Base-by-base conservation (phyloP, 2,888 invertebrate genomes). In the Spilarctia lutea region DNA sequence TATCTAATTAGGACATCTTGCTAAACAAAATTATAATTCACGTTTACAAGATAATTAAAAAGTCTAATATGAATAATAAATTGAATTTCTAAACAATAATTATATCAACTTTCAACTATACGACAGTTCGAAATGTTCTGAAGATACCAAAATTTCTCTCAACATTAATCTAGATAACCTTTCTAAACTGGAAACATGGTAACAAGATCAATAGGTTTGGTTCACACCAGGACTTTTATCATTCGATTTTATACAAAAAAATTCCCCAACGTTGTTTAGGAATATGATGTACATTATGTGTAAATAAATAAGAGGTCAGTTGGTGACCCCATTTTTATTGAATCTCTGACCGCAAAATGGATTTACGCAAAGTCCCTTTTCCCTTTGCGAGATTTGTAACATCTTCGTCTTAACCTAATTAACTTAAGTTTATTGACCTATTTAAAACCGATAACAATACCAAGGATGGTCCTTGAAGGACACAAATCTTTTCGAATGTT, bases 141-240 rank as follows among this genome's bases (percentile, higher is more conserved):
- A 74, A 74, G 80, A 78, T 65, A n/a, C 56, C 63, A 74, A 68
- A 82, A 80, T 80, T 72, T 81, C 80, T 74, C 81, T 45, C n/a
- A 60, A 65, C 67, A 35, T 67, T 45, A 45, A 79, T 75, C 30
- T 66, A 42, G 48, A 48, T 73, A 66, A 76, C 78, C 80, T 82
- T 82, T 82, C 48, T 68, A 52, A 74, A 60, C 8, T 56, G 13
- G n/a, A 60, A 24, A 24, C 27, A 67, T 56, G 27, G 39, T 56
- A 33, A 60, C n/a, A 52, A 71, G 65, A 45, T 71, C 65, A 10
- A 71, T 48, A 65, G 71, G 66, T 39, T 42, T 73, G 60, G 20
- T 72, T 13, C 16, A 2, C 16, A 66, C n/a, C 73, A 20, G 13
- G 60, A 76, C 73, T 76, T 76, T 33, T 73, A 74, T 66, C 39